Percentiles rank a stretch among this genome's conserved stretches.
Evolutionary conservation across 2,113 vertebrate genomes (phyloP).

Genomic region (Platysternon megacephalum): DNA sequence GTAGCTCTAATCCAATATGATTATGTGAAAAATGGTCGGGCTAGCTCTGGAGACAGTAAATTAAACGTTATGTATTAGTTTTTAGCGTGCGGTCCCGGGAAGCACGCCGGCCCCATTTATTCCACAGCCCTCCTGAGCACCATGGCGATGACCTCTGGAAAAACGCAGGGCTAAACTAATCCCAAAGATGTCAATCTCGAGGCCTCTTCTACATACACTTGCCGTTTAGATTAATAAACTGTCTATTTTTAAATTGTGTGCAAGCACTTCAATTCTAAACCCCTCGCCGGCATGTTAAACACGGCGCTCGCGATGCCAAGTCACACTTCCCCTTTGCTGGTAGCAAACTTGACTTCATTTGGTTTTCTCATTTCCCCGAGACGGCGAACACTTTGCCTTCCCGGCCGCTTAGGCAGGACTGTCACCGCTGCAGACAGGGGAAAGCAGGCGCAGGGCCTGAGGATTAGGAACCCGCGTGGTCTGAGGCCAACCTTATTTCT

Average conservation of each 20-base stretch:
- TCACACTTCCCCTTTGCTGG: constrained; percentile 79
- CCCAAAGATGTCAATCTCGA: constrained; percentile 83
- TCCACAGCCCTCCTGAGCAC: constrained; percentile 77
- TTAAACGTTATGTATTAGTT: constrained; percentile 96
- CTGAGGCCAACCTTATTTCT: background rate
- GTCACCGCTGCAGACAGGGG: background rate
- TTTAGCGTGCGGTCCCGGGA: constrained; percentile 79
- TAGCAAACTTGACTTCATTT: constrained; percentile 70
- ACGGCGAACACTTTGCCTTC: constrained; percentile 20
- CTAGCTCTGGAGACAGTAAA: constrained; percentile 93
- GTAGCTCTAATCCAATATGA: constrained; percentile 94
- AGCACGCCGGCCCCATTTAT: constrained; percentile 81
- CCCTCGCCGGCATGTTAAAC: constrained; percentile 86
- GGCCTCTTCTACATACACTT: constrained; percentile 83
- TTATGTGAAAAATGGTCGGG: constrained; percentile 93
- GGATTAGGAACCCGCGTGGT: background rate
- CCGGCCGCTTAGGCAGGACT: background rate
- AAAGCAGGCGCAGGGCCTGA: background rate
- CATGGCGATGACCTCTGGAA: constrained; percentile 83
- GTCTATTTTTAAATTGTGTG: constrained; percentile 85
- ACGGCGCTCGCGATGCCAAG: constrained; percentile 79
- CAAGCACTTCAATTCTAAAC: constrained; percentile 84
- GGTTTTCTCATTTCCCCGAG: constrained; percentile 60
- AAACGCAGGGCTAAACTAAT: constrained; percentile 87
- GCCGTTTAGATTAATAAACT: constrained; percentile 87